These are phyloP conservation scores for Cydia fagiglandana DNA, from an alignment of 1,140 invertebrate genomes.

Conservation along the genomic window DNA sequence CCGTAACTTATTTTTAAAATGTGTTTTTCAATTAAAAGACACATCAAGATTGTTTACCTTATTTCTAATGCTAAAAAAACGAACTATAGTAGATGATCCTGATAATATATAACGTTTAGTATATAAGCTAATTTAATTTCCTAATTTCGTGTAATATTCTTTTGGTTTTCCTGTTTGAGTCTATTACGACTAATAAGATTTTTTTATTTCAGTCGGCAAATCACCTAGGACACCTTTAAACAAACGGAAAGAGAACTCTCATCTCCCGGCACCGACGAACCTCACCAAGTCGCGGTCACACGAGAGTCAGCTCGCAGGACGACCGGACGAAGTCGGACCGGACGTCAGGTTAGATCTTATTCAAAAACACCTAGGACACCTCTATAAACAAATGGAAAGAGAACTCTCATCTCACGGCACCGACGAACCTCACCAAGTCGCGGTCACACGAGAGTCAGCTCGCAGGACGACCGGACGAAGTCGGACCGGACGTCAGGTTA, in stretches of 20 bases:
- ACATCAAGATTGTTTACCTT: too few species aligned
- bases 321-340: conserved; percentile 76
- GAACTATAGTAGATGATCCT: too few species aligned
- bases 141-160: too few species aligned
- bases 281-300: conserved; percentile 95
- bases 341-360: conserved; percentile 46
- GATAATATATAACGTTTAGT: too few species aligned
- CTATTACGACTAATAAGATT: too few species aligned
- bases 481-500: conserved; percentile 61
- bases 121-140: too few species aligned
- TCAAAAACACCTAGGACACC: too few species aligned
- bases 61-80: too few species aligned
- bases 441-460: conserved; percentile 96
- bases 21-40: too few species aligned
- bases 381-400: conserved; percentile 33
- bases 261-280: conserved; percentile 72
- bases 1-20: too few species aligned
- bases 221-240: conserved; percentile 64
- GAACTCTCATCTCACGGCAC: conserved; percentile 55
- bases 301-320: conserved; percentile 90
- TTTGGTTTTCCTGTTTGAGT: too few species aligned
- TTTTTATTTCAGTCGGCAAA: conserved; percentile 55
- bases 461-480: conserved; percentile 81
- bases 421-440: conserved; percentile 88
- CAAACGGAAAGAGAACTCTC: conserved; percentile 57